Evolutionary conservation across 2,113 vertebrate genomes (phyloP).

Genomic region (Salvelinus namaycush): DNA sequence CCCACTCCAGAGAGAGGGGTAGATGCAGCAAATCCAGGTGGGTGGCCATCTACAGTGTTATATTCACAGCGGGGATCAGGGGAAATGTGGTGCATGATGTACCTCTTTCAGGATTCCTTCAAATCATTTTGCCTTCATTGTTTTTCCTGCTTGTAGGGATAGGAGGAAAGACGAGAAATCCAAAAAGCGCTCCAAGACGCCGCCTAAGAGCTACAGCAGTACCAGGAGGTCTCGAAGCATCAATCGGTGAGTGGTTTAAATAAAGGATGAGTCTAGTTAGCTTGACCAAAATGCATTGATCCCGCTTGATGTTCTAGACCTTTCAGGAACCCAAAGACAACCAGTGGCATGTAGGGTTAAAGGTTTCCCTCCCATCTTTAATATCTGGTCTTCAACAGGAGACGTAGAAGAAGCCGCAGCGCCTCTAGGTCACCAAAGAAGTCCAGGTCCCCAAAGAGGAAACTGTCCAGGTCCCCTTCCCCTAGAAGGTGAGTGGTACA

Average conservation of each 20-base stretch:
- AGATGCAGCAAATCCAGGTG: slow-evolving; percentile 90
- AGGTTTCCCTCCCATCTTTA: not conserved
- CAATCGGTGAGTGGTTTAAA: slow-evolving; percentile 78
- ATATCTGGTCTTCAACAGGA: slow-evolving; percentile 61
- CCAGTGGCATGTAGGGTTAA: not conserved
- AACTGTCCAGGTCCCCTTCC: slow-evolving; percentile 85
- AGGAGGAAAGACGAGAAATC: slow-evolving; percentile 95
- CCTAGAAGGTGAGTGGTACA: slow-evolving; percentile 80
- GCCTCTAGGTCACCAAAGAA: slow-evolving; percentile 85
- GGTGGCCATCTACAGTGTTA: not conserved
- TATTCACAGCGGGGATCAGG: not conserved
- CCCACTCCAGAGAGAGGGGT: slow-evolving; percentile 87
- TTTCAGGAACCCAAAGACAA: not conserved
- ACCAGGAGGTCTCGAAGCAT: slow-evolving; percentile 89
- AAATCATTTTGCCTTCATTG: not conserved
- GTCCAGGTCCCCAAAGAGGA: slow-evolving; percentile 86
- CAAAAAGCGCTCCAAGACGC: slow-evolving; percentile 96
- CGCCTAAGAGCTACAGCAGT: slow-evolving; percentile 98
- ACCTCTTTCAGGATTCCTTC: not conserved
- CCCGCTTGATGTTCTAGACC: not conserved
- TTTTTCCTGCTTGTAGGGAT: slow-evolving; percentile 73
- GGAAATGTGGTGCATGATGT: not conserved
- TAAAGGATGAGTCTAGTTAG: slow-evolving; percentile 68
- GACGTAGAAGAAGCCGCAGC: slow-evolving; percentile 84
- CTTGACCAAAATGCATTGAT: not conserved